Evolutionary conservation across 23 tunicate genomes (phyloP).

Genomic region (Styela clava): DNA sequence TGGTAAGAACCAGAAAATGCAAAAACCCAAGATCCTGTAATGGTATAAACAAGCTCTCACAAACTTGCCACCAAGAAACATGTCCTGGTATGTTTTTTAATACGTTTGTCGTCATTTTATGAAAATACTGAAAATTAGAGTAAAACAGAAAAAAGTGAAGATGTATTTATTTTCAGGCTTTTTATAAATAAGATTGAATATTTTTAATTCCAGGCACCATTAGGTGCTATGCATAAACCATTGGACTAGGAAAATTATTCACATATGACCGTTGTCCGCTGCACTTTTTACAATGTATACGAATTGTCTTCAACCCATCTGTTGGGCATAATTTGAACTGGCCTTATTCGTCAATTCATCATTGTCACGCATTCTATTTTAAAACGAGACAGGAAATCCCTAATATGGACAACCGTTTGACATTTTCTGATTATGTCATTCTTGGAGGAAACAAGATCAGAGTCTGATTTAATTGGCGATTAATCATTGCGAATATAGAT

Average conservation of each 20-base stretch:
- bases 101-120: neutral
- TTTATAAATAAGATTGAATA: too few relatives aligned
- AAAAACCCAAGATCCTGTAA: neutral
- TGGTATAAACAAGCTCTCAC: constrained; percentile 11
- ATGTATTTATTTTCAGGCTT: too few relatives aligned
- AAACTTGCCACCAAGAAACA: constrained; percentile 17
- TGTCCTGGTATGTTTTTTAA: constrained; percentile 39
- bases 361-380: neutral
- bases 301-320: too few relatives aligned
- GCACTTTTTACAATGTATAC: too few relatives aligned
- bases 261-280: too few relatives aligned
- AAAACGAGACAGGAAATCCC: neutral
- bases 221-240: too few relatives aligned
- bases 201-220: too few relatives aligned
- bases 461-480: neutral
- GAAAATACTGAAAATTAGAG: neutral
- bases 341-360: neutral
- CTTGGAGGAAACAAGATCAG: neutral
- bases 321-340: too few relatives aligned
- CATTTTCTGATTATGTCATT: neutral
- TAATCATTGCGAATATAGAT: neutral
- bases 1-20: constrained; percentile 18
- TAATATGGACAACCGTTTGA: neutral
- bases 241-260: too few relatives aligned
- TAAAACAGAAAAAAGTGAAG: too few relatives aligned